Evolutionary conservation across 2,797 vertebrate genomes (phyloP), one percentile per base, ranked within the genome.

Genomic region (Avahi laniger): DNA sequence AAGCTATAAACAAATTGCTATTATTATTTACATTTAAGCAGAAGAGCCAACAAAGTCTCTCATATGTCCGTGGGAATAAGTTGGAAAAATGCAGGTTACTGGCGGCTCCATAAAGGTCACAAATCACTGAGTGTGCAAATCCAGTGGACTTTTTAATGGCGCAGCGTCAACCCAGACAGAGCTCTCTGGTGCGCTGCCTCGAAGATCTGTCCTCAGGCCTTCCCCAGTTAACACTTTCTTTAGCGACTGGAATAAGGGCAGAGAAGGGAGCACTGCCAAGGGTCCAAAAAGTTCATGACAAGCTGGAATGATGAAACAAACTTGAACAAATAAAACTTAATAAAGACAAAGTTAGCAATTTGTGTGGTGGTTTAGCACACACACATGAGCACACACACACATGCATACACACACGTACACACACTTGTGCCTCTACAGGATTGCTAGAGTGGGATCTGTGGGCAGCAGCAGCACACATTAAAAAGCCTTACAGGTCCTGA

Each of bases 161-260:
- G 17, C 13, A 9, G 14, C 8, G 11, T 41, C n/a, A 88, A 35
- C 57, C 54, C 52, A 79, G 48, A 78, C 0, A 41, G 22, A 61
- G 11, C 57, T 79, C 7, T 59, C 28, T 30, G n/a, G 85, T 38
- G 20, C 0, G 0, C 78, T 33, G 41, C 59, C 69, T 79, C 26
- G 38, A 80, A 95, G 83, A 52, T 20, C 65, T 48, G 46, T 80
- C 52, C 73, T 63, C 17, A 12, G 30, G 18, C 24, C 12, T 75
- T 89, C 85, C 41, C 17, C 84, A 59, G 30, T 93, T 90, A 95
- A 87, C 35, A 80, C 76, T 90, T 93, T 94, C 35, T 50, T 85
- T 81, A 87, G 59, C 67, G 80, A 69, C 43, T 65, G 18, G 38
- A 91, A n/a, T n/a, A 35, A 73, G 33, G 30, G 57, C 52, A 85